Base-by-base conservation (phyloP, 2,797 vertebrate genomes). In the Silurus aristotelis region DNA sequence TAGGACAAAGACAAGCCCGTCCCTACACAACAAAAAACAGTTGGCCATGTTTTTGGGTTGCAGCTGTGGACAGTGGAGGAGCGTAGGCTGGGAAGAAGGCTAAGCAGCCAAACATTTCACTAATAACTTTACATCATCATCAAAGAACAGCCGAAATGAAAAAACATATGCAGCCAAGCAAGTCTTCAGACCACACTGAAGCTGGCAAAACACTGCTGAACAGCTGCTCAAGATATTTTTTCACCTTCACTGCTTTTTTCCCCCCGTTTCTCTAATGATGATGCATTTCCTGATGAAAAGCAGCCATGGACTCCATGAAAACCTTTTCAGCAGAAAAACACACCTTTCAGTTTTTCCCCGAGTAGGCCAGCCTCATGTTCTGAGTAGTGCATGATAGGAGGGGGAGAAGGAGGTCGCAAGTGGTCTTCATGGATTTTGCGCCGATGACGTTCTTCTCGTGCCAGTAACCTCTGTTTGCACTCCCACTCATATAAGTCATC, bases 401-500 rank as follows among this genome's bases (percentile, higher is more conserved):
- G 95, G 0, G 96, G 96, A 0, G 96, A 96, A 58, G 95, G 94
- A 0, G 95, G 96, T 43, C 92, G 93, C 86, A 96, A 92, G 17
- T 90, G 93, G 22, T 96, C 94, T 89, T 96, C 96, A 0, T 95
- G 95, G 92, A 96, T 90, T 48, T 94, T 90, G 80, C 94, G 91
- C 73, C 96, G 94, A 83, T 96, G 96, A 3, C 96, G 93, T 84
- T 97, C 96, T 88, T 97, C 95, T 0, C 96, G 90, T 0, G 96
- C 96, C 88, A 96, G 90, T 94, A 96, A 94, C 25, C 96, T 93
- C 92, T 97, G 96, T 89, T 94, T 94, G 83, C 96, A 97, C 61
- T 97, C 96, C 96, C 96, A 97, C 89, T 97, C 96, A 4, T 97
- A 97, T n/a, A 96, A 93, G 55, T 97, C 96, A 0, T 97, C 96